Evolutionary conservation across 1,140 invertebrate genomes (phyloP).

Genomic region (Vanessa atalanta): DNA sequence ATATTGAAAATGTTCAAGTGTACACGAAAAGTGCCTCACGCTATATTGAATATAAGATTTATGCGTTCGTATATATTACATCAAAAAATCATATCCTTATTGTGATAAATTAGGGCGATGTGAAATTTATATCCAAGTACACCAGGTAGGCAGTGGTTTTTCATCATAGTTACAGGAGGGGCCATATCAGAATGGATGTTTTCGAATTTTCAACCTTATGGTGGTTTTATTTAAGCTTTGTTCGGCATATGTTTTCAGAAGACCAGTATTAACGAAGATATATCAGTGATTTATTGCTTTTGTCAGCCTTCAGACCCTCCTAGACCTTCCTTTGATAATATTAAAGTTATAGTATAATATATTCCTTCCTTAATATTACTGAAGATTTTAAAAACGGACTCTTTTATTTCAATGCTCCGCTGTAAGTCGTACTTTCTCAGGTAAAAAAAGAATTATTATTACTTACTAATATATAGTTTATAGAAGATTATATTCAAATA

Average conservation of each 20-base stretch:
- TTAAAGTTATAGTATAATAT: constrained; percentile 33
- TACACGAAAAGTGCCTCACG: neutral
- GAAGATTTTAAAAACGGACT: neutral
- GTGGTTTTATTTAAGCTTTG: neutral
- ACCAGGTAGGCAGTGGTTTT: constrained; percentile 32
- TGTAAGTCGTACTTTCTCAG: neutral
- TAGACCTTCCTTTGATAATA: constrained; percentile 34
- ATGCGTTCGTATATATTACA: constrained; percentile 22
- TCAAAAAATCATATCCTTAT: constrained; percentile 36
- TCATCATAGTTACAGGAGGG: constrained; percentile 22
- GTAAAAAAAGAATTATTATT: no score
- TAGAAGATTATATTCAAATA: no score
- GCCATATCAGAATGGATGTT: neutral
- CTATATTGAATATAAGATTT: constrained; percentile 7
- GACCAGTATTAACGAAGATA: constrained; percentile 23
- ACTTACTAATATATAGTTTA: no score
- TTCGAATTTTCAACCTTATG: constrained; percentile 13
- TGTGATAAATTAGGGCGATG: constrained; percentile 36
- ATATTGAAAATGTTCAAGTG: neutral
- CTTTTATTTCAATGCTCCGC: neutral
- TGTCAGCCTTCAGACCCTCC: constrained; percentile 30
- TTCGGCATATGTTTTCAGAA: neutral
- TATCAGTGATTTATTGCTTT: constrained; percentile 33
- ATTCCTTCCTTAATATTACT: constrained; percentile 5
- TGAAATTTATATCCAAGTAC: constrained; percentile 37